Conservation (phyloP, 2,113 vertebrate species). For the Gracilinanus agilis region DNA sequence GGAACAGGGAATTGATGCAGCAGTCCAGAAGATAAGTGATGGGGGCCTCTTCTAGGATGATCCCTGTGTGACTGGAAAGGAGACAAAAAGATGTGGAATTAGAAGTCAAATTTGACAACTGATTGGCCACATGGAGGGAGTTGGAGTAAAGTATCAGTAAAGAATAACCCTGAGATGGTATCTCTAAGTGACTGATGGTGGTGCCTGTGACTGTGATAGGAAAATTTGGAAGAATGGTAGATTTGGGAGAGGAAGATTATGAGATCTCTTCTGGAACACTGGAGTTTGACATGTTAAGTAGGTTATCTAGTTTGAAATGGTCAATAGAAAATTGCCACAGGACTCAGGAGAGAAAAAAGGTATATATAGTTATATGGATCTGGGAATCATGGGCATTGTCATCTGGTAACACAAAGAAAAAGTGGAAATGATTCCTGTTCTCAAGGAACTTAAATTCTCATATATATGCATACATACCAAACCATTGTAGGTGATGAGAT, state of each 20-base stretch:
- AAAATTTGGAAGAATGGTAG: background rate
- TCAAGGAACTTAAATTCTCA: too few relatives aligned
- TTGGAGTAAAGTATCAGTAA: too few relatives aligned
- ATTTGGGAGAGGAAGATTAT: background rate
- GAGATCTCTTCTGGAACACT: background rate
- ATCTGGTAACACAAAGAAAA: background rate
- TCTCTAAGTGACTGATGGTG: background rate
- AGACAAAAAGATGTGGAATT: background rate
- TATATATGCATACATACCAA: background rate
- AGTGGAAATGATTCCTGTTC: background rate
- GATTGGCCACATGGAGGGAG: background rate
- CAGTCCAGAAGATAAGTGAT: background rate
- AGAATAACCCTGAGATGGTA: too few relatives aligned
- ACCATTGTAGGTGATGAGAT: background rate
- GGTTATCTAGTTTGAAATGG: background rate
- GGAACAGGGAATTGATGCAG: too few relatives aligned
- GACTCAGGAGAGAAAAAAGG: background rate
- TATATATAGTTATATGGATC: background rate
- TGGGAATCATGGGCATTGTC: background rate
- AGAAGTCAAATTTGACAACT: background rate
- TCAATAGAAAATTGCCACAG: background rate
- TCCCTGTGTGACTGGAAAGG: background rate
- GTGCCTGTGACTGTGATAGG: background rate
- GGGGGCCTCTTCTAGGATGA: background rate
- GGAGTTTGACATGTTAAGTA: background rate